Evolutionary conservation across 2,797 vertebrate genomes (phyloP).

Genomic region (Buphagus erythrorhynchus): DNA sequence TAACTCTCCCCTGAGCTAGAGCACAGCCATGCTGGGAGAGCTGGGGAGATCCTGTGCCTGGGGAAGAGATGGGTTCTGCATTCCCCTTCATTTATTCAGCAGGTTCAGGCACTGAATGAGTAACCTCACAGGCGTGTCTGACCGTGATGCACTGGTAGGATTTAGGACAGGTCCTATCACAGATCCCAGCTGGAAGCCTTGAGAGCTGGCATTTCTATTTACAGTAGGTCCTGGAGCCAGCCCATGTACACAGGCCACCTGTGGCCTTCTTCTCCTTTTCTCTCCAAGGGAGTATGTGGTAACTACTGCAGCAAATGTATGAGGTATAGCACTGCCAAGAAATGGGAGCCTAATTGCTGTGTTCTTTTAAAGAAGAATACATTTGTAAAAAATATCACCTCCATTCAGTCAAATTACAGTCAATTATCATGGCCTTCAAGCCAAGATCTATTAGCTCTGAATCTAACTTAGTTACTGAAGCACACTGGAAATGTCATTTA

Average conservation of each 20-base stretch:
- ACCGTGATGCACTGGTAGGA: background rate
- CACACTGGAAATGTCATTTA: background rate
- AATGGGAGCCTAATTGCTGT: background rate
- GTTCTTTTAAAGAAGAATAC: background rate
- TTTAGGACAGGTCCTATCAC: background rate
- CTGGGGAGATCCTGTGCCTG: background rate
- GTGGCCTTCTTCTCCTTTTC: background rate
- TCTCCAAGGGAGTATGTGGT: rapidly evolving
- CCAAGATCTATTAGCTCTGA: background rate
- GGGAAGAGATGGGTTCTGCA: background rate
- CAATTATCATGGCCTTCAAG: background rate
- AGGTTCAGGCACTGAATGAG: background rate
- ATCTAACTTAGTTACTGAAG: background rate
- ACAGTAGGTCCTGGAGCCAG: background rate
- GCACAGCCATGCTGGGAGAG: background rate
- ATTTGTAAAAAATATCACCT: background rate
- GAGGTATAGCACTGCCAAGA: background rate
- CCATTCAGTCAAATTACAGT: background rate
- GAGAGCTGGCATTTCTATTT: background rate
- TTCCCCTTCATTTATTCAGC: background rate
- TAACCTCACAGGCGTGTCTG: background rate
- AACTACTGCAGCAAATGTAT: background rate
- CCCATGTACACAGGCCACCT: rapidly evolving
- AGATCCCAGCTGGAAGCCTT: background rate
- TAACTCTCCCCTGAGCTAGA: background rate